A percentile compares a stretch with the other conserved stretches of the same genome.
Conservation (phyloP, 2,113 vertebrate genomes). For the Todiramphus chloris region DNA sequence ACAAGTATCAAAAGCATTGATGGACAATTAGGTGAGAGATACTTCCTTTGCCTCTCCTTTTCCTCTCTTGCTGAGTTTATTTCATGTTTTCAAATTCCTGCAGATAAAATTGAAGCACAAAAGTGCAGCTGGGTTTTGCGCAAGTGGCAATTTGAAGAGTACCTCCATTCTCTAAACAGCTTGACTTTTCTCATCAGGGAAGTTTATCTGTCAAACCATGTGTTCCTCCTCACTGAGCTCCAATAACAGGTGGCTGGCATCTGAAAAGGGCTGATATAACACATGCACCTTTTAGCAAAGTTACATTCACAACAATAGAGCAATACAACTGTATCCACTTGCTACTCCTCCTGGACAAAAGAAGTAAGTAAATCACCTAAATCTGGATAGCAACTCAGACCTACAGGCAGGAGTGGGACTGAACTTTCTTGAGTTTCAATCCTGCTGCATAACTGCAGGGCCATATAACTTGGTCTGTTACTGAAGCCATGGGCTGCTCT, state of each 20-base stretch:
- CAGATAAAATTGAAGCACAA: conserved; percentile 38
- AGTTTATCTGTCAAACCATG: background rate
- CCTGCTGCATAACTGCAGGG: background rate
- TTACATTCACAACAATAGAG: background rate
- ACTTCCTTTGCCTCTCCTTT: background rate
- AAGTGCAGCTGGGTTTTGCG: background rate
- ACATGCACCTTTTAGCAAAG: background rate
- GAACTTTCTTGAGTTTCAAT: background rate
- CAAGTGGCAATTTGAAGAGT: conserved; percentile 33
- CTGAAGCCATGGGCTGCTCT: fast-evolving
- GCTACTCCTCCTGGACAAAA: background rate
- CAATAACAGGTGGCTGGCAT: background rate
- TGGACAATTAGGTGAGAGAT: background rate
- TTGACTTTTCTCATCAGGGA: background rate
- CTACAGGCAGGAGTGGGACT: background rate
- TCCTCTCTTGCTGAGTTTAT: conserved; percentile 39
- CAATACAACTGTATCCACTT: background rate
- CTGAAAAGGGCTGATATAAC: background rate
- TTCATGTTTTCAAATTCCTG: conserved; percentile 12
- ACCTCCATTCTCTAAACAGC: conserved; percentile 45
- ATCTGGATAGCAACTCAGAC: fast-evolving
- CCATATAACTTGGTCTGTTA: background rate
- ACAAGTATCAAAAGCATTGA: background rate
- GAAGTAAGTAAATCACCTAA: background rate
- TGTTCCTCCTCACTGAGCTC: background rate